phyloP scores from a whole-genome alignment of 2,888 invertebrate species.

The Nudaria mundana region DNA sequence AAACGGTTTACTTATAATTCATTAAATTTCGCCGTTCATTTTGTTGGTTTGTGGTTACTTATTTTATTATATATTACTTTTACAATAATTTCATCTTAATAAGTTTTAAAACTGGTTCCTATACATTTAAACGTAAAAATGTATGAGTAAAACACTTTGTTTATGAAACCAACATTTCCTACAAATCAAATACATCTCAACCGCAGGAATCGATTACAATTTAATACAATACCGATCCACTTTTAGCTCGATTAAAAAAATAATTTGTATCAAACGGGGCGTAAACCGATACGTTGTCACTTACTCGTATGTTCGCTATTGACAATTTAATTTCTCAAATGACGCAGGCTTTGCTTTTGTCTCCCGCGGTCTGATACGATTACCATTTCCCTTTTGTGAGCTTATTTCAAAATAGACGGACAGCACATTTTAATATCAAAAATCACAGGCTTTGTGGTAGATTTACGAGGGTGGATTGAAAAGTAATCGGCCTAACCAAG shows the following conservation, averaged over 20 bases:
- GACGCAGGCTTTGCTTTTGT: slow-evolving; percentile 25
- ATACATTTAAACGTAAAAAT: too few species aligned
- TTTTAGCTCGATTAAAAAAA: slow-evolving; percentile 7
- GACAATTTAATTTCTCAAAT: slow-evolving; percentile 32
- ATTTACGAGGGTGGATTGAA: too few species aligned
- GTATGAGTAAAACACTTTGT: neutral
- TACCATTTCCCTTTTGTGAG: slow-evolving; percentile 37
- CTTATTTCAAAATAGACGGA: slow-evolving; percentile 35
- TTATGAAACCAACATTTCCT: neutral
- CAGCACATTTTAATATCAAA: slow-evolving; percentile 24
- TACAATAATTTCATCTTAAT: too few species aligned
- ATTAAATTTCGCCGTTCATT: too few species aligned
- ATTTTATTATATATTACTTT: too few species aligned
- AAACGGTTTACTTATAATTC: too few species aligned
- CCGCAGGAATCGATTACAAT: slow-evolving; percentile 1
- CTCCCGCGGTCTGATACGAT: slow-evolving; percentile 31
- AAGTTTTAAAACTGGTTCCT: too few species aligned
- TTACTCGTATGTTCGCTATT: slow-evolving; percentile 18
- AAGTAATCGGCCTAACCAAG: too few species aligned
- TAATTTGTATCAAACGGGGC: slow-evolving; percentile 14
- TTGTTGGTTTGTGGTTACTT: too few species aligned
- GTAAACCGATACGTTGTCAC: slow-evolving; percentile 16
- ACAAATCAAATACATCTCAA: neutral
- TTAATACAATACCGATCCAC: too few species aligned
- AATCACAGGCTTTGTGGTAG: slow-evolving; percentile 29